These are phyloP conservation scores for Bucorvus abyssinicus DNA, from an alignment of 2,797 vertebrate genomes.

Conservation along the genomic window DNA sequence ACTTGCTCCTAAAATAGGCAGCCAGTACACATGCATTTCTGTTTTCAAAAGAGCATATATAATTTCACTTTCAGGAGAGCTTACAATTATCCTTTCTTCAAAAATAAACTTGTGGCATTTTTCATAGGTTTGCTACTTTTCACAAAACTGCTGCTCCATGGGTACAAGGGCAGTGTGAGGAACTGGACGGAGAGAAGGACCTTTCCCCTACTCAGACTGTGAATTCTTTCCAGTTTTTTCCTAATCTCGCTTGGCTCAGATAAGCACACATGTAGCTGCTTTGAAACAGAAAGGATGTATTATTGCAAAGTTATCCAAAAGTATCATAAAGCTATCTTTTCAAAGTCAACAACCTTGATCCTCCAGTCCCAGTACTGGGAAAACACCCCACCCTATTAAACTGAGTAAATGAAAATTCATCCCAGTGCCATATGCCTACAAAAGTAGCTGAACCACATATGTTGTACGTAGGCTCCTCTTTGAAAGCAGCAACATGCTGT, in stretches of 20 bases:
- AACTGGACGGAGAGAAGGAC: background rate
- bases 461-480: accelerated
- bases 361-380: background rate
- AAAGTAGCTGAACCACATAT: background rate
- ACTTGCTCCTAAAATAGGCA: background rate
- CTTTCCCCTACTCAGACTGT: background rate
- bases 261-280: background rate
- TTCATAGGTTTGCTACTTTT: slow-evolving; percentile 67
- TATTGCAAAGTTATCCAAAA: background rate
- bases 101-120: slow-evolving; percentile 67
- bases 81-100: slow-evolving; percentile 45
- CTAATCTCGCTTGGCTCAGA: background rate
- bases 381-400: background rate
- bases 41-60: background rate
- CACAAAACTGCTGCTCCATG: slow-evolving; percentile 52
- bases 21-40: background rate
- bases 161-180: background rate
- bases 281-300: slow-evolving; percentile 16
- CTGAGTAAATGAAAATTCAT: background rate
- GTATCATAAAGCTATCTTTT: background rate
- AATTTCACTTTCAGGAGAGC: background rate
- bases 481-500: background rate
- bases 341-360: background rate
- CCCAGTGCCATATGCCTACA: background rate
- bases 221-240: background rate